A percentile compares a stretch with the other conserved stretches of the same genome.
phyloP scores from a whole-genome alignment of 2,797 vertebrate genomes.

The Urosaurus nigricauda region DNA sequence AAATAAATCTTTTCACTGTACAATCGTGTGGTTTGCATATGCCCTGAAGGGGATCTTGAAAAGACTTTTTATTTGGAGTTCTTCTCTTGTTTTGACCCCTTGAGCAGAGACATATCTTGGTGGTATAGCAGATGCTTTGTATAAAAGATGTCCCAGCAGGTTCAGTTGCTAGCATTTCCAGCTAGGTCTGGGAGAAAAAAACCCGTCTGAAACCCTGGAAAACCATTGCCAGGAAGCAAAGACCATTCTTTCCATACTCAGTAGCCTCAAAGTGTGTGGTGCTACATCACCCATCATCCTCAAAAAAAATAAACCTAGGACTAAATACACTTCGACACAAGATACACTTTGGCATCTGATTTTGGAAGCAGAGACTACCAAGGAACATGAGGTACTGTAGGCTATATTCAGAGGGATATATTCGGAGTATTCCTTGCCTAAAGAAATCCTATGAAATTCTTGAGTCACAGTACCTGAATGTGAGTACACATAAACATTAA shows the following conservation, averaged over 20 bases:
- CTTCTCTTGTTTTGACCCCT: slow-evolving; percentile 34
- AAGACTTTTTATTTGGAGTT: slow-evolving; percentile 34
- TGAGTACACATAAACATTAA: too few species aligned
- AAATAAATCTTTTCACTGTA: slow-evolving; percentile 37
- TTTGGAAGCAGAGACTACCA: not conserved
- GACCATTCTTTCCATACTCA: not conserved
- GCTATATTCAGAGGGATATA: too few species aligned
- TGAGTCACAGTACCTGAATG: too few species aligned
- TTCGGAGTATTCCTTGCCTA: too few species aligned
- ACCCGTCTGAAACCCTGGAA: not conserved
- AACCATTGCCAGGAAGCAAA: not conserved
- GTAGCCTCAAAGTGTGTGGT: not conserved
- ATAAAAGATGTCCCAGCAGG: not conserved
- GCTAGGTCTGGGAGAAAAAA: not conserved
- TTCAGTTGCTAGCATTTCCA: not conserved
- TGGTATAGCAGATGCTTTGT: not conserved
- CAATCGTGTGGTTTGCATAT: slow-evolving; percentile 32
- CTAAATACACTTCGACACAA: too few species aligned
- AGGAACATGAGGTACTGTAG: too few species aligned
- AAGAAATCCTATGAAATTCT: too few species aligned
- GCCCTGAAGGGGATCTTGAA: slow-evolving; percentile 27
- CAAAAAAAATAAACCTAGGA: too few species aligned
- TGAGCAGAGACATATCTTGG: not conserved
- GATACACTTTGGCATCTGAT: too few species aligned
- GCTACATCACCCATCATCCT: not conserved